Conservation (phyloP, 2,113 vertebrate genomes). For the Chlorodrepanis virens region DNA sequence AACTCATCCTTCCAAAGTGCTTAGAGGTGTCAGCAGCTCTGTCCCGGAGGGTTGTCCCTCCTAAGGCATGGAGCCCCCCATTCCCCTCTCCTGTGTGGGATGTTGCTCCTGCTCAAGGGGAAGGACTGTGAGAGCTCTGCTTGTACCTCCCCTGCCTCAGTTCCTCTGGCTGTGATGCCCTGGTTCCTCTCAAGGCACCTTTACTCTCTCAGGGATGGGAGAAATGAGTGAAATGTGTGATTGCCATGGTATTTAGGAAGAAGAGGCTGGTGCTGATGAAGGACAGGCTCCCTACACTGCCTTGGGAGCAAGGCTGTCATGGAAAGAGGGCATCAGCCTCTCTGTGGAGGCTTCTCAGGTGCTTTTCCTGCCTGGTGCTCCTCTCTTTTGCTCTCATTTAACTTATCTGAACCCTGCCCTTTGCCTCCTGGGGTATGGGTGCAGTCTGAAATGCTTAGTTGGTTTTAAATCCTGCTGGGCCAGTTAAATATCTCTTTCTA, state of each 20-base stretch:
- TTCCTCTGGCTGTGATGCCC: not conserved
- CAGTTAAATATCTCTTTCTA: not conserved
- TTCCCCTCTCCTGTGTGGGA: rapidly evolving
- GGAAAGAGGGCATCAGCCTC: not conserved
- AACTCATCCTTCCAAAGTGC: rapidly evolving
- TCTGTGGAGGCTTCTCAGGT: not conserved
- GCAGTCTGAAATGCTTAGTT: not conserved
- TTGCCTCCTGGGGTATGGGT: not conserved
- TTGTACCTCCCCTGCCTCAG: not conserved
- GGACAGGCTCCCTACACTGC: not conserved
- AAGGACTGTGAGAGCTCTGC: too few relatives aligned
- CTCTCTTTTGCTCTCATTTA: not conserved
- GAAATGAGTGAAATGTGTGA: not conserved
- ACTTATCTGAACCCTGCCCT: constrained; percentile 8
- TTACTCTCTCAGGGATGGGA: rapidly evolving
- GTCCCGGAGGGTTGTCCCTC: not conserved
- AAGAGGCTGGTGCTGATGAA: not conserved
- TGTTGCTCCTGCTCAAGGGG: rapidly evolving
- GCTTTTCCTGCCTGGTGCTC: not conserved
- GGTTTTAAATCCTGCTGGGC: constrained; percentile 19
- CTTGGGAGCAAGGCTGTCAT: not conserved
- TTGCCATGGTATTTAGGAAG: not conserved
- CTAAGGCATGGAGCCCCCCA: rapidly evolving
- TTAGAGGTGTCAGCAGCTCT: not conserved
- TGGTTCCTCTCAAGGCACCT: not conserved